Evolutionary conservation across 2,888 invertebrate species (phyloP).

Genomic region (Hirtodrosophila confusa): DNA sequence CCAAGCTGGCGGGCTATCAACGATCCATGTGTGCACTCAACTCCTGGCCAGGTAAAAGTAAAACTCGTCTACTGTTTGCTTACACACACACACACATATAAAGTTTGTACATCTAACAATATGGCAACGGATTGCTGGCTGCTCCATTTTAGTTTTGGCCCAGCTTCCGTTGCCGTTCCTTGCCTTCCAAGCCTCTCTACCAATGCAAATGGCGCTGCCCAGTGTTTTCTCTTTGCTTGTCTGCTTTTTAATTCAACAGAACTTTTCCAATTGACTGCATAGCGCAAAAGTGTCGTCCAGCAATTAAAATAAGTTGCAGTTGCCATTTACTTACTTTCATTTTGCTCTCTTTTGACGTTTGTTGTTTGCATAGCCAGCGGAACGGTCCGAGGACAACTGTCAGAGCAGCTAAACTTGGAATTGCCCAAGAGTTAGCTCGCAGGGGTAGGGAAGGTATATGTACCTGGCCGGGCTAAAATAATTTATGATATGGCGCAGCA

Average conservation of each 20-base stretch:
- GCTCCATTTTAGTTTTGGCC: conserved; percentile 11
- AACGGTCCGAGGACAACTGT: conserved; percentile 31
- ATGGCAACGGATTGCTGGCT: conserved; percentile 41
- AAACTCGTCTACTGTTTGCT: conserved; percentile 32
- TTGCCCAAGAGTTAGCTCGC: conserved; percentile 11
- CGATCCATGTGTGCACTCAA: conserved; percentile 42
- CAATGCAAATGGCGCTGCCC: too few species aligned
- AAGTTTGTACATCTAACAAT: conserved; percentile 39
- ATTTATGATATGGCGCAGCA: conserved; percentile 47
- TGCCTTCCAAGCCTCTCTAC: not conserved
- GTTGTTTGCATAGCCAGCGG: conserved; percentile 46
- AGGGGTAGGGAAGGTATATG: not conserved
- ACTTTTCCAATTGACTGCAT: conserved; percentile 69
- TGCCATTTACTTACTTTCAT: conserved; percentile 50
- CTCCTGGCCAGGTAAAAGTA: conserved; percentile 44
- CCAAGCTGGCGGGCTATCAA: conserved; percentile 40
- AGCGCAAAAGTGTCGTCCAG: conserved; percentile 67
- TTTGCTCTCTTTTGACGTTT: conserved; percentile 31
- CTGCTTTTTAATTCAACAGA: conserved; percentile 62
- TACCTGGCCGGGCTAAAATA: conserved; percentile 18
- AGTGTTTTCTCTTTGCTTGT: conserved; percentile 22
- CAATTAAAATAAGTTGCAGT: conserved; percentile 69
- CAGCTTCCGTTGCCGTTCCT: conserved; percentile 19
- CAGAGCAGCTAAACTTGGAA: conserved; percentile 35
- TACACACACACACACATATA: conserved; percentile 13